Base-by-base conservation (phyloP, 1,140 invertebrate genomes). In the Ips typographus region DNA sequence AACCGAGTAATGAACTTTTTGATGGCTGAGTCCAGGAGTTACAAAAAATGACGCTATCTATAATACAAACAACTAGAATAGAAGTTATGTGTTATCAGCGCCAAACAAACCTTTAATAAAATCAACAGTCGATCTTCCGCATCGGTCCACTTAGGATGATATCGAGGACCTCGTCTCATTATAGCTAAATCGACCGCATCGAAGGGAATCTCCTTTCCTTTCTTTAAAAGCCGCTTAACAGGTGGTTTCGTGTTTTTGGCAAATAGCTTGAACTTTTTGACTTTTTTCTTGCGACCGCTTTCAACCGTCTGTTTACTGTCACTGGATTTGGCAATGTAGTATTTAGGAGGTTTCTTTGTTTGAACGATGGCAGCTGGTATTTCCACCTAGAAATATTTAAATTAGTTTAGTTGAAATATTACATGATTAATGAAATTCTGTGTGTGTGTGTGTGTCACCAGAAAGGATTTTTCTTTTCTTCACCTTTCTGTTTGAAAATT, bases 171-270 rank as follows among this genome's bases (percentile, higher is more conserved):
- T 83, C 86, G 84, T 52, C 85, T 84, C 40, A 91, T 74, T 0
- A 91, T 91, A 66, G 82, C 82, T 40, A 83, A 83, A 78, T 93
- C 92, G 4, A 86, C 80, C 39, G 89, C 86, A 75, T 92, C 90
- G 66, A 89, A 88, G 42, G 84, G 51, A 57, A 72, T 61, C 38
- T 59, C 57, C 22, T 22, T 22, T 22, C 22, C 22, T 22, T 22
- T 22, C 22, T 22, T 22, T 22, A 22, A 22, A 22, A 22, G 22
- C 22, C 22, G 22, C 22, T 22, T 22, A 22, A 22, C 22, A 68
- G 65, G 61, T 6, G 7, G 44, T 49, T 49, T 49, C 0, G 44
- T 49, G 7, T 22, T 49, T 49, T 49, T 49, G 2, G 44, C 3
- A 8, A 8, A 22, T 49, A 49, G 44, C 44, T 22, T 49, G 44